Evolutionary conservation across 2,797 vertebrate species (phyloP).

Genomic region (Falco berigora): DNA sequence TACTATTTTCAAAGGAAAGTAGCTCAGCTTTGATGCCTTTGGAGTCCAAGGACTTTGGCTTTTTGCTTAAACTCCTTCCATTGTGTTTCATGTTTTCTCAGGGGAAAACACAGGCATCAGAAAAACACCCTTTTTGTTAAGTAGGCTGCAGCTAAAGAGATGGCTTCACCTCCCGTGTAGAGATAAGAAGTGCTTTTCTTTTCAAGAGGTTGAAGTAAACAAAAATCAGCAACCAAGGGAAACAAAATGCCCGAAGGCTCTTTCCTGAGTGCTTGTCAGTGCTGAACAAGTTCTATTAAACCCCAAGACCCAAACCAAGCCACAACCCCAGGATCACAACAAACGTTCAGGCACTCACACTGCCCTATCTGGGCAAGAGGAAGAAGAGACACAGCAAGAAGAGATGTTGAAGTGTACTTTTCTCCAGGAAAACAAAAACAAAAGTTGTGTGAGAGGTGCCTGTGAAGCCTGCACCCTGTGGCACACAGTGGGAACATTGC

Average conservation of each 20-base stretch:
- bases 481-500: accelerated
- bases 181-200: conserved; percentile 17
- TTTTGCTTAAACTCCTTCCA: conserved; percentile 6
- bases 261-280: not conserved
- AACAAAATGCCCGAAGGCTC: conserved; percentile 1
- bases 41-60: conserved; percentile 1
- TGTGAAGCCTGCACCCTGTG: not conserved
- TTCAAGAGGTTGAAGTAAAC: conserved; percentile 32
- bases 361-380: not conserved
- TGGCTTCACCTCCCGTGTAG: not conserved
- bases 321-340: not conserved
- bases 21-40: conserved; percentile 47
- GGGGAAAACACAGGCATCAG: conserved; percentile 2
- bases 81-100: conserved; percentile 41
- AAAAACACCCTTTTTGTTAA: conserved; percentile 27
- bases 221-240: conserved; percentile 32
- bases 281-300: not conserved
- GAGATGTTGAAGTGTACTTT: not conserved
- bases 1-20: conserved; percentile 43
- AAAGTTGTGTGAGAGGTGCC: not conserved
- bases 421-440: not conserved
- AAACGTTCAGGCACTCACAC: not conserved
- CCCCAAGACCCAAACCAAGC: not conserved
- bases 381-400: not conserved
- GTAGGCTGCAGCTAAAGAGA: conserved; percentile 9